Conservation (phyloP, 2,113 vertebrate species). For the Athene noctua region DNA sequence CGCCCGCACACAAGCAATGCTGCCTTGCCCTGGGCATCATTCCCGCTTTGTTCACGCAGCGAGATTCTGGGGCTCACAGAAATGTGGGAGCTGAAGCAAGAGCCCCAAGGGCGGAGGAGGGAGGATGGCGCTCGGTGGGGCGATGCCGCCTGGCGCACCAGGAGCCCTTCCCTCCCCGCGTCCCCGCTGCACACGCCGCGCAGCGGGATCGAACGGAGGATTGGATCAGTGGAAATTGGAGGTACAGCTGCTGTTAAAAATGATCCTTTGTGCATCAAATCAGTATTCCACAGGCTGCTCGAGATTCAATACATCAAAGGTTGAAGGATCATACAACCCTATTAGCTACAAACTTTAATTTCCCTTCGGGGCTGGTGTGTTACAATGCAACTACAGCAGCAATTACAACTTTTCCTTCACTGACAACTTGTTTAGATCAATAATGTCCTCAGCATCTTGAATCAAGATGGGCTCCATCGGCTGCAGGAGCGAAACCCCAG, state of each 20-base stretch:
- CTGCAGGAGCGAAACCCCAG: not conserved
- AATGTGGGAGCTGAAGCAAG: not conserved
- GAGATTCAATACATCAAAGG: constrained; percentile 77
- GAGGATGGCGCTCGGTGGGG: not conserved
- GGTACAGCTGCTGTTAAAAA: constrained; percentile 47
- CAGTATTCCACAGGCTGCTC: constrained; percentile 70
- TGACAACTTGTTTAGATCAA: constrained; percentile 78
- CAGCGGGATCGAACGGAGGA: not conserved
- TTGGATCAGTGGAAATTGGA: not conserved
- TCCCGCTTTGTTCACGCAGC: not conserved
- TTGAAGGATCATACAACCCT: constrained; percentile 79
- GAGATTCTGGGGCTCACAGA: not conserved
- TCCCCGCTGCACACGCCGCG: not conserved
- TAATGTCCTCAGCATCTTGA: constrained; percentile 54
- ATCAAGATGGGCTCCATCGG: constrained; percentile 45
- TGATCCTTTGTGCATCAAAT: constrained; percentile 63
- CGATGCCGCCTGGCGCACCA: rapidly evolving
- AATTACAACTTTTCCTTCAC: constrained; percentile 79
- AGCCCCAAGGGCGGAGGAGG: not conserved
- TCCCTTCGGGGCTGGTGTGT: constrained; percentile 77
- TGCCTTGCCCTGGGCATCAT: not conserved
- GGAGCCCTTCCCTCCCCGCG: rapidly evolving
- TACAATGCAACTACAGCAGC: constrained; percentile 78
- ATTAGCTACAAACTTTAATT: constrained; percentile 83
- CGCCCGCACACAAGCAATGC: rapidly evolving